Evolutionary conservation across 2,888 invertebrate genomes (phyloP), one percentile per base, ranked within the genome.

Genomic region (Andrena praecox): DNA sequence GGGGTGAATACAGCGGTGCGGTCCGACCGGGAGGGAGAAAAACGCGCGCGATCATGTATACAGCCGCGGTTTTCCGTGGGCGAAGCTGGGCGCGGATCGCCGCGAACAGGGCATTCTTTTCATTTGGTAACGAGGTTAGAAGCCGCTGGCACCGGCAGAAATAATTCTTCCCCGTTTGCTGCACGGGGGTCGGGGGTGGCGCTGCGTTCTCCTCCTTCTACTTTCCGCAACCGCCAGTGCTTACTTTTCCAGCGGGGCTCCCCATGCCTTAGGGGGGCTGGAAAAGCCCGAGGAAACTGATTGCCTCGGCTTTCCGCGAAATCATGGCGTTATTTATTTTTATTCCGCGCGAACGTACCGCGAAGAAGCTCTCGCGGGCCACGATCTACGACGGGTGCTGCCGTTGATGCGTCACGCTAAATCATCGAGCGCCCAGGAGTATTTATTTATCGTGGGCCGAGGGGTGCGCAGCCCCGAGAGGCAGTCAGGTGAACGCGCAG

Each of bases 81-180:
- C 42, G 56, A 31, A 68, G 56, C 52, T 59, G 54, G 24, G 59
- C 24, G 52, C 27, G 54, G 42, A 71, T 56, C 35, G 63, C n/a
- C 64, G 62, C 50, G 52, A 12, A 27, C 35, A 12, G 62, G 80
- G 87, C 77, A 77, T 89, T 80, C 89, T 83, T 89, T 89, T 87
- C 87, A 86, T 88, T 80, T 71, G 35, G 70, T 90, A 89, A 90
- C 82, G 84, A 89, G 82, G 82, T 89, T 90, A 88, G 75, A 80
- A 85, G 80, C 73, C 77, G 81, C 70, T 69, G 77, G 63, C 81
- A 83, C 80, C 70, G 73, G 62, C 80, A 80, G 73, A 87, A 89
- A 89, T 90, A 87, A 87, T 88, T 89, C 82, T 77, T 81, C 67
- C 81, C 74, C n/a, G 68, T 59, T 52, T 8, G 35, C 35, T 31